phyloP scores from a whole-genome alignment of 2,113 vertebrate genomes.

The Clarias macrocephalus region DNA sequence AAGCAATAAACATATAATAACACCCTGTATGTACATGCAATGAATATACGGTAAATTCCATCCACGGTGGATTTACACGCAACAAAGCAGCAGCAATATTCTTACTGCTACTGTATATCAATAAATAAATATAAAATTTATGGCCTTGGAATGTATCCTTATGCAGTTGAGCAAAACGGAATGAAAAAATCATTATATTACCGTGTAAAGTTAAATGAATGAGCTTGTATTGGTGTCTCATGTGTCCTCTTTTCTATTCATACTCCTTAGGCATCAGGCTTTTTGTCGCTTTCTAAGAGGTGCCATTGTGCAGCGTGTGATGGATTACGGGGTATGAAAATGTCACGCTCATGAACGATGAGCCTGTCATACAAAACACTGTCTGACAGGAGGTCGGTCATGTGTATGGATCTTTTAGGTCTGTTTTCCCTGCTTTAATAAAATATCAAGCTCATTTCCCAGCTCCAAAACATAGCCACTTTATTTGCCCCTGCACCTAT shows the following conservation, averaged over 20 bases:
- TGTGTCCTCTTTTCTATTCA: neutral
- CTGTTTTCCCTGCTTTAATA: neutral
- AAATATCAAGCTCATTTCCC: neutral
- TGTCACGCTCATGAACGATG: conserved; percentile 35
- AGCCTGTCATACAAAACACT: neutral
- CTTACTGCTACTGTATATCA: neutral
- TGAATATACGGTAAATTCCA: neutral
- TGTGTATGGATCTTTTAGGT: neutral
- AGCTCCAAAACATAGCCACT: neutral
- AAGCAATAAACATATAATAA: neutral
- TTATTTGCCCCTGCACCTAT: neutral
- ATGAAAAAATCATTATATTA: neutral
- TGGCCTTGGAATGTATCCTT: neutral
- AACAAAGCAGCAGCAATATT: neutral
- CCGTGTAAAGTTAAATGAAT: neutral
- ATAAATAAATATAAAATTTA: neutral
- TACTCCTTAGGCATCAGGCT: neutral
- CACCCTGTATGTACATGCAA: neutral
- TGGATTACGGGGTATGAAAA: conserved; percentile 42
- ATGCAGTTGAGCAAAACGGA: neutral
- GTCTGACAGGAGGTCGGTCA: neutral
- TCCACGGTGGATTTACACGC: neutral
- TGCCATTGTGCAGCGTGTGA: conserved; percentile 27
- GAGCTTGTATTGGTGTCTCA: too few relatives aligned
- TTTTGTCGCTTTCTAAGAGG: neutral